Base-by-base conservation (phyloP, 1,140 invertebrate genomes). In the Carcinoscorpius rotundicauda region DNA sequence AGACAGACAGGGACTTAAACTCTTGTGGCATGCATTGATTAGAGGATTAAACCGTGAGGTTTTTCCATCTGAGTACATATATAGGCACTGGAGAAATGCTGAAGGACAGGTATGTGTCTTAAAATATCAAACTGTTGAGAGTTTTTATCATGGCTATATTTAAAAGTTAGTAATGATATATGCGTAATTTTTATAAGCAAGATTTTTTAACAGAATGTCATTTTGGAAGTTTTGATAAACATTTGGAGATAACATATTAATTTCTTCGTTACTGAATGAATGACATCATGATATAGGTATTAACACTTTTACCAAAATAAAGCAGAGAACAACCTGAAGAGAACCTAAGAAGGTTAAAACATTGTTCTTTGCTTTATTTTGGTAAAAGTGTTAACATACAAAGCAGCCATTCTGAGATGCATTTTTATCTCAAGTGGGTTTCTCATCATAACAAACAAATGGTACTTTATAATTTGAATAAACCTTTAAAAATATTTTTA, bases 51-150 rank as follows among this genome's bases (percentile, higher is more conserved):
- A 56, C 49, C 84, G 72, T 83, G 83, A 4, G 86, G 89, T 84
- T 67, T 95, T 97, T 75, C 93, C 93, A 10, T 84, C 94, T 49
- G 92, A 97, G 73, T 83, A 86, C 64, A 81, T 97, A 68, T 97
- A 94, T 76, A 82, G 88, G 60, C 83, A 86, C 59, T 98, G 94
- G 94, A 88, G 88, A 66, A 93, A 97, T 76, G 82, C 87, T 9
- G 93, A 97, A 73, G 91, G 90, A 55, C 93, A 83, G 75, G 75
- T 79, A 63, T 29, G 29, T 29, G 29, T 29, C 29, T 29, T 29
- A 29, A 29, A 29, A 29, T 29, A 56, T 29, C 5, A 50, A 72
- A 58, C 52, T 52, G 61, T 29, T 53, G 64, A 58, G 9, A 71
- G 51, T 9, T 71, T 4, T 52, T 61, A 9, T 52, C 52, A 5